Evolutionary conservation across 2,113 vertebrate genomes (phyloP).

Genomic region (human (Homo sapiens)): DNA sequence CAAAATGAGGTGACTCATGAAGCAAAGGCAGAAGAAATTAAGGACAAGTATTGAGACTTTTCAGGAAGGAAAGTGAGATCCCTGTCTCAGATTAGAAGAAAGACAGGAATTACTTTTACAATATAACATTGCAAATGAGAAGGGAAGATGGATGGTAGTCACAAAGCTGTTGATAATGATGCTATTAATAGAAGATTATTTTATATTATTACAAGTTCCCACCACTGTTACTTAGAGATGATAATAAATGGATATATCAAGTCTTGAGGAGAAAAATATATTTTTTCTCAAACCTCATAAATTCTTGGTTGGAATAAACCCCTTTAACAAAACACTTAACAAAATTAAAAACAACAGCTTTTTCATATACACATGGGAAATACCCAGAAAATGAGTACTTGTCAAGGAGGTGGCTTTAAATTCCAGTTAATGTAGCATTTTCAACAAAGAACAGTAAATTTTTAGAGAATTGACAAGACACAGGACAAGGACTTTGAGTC

Average conservation of each 20-base stretch:
- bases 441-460: neutral
- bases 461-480: neutral
- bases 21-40: neutral
- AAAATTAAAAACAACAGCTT: neutral
- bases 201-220: neutral
- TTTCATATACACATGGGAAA: neutral
- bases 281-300: neutral
- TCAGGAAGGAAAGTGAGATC: neutral
- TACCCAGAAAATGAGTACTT: neutral
- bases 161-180: neutral
- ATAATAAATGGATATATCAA: neutral
- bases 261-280: neutral
- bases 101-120: neutral
- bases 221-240: neutral
- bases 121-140: neutral
- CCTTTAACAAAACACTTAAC: neutral
- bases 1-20: neutral
- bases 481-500: neutral
- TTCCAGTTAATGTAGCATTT: neutral
- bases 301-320: neutral
- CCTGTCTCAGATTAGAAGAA: neutral
- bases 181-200: neutral
- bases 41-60: neutral
- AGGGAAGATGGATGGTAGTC: neutral
- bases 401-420: neutral